These are phyloP conservation scores for Metellina segmentata DNA, from an alignment of 2,888 invertebrate species.

Conservation along the genomic window DNA sequence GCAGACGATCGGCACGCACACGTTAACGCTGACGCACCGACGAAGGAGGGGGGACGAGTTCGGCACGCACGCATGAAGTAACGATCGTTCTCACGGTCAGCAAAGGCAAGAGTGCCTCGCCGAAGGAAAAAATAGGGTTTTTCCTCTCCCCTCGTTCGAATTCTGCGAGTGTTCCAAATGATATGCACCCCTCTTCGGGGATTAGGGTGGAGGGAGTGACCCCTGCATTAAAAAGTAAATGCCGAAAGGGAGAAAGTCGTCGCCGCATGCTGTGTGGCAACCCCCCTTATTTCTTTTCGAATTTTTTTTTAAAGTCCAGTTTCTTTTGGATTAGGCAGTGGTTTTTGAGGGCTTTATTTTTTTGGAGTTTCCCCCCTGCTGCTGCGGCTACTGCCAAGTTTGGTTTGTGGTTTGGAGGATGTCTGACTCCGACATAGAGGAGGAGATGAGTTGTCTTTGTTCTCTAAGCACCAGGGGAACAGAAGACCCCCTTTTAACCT, in stretches of 20 bases:
- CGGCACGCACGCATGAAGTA: slow-evolving; percentile 72
- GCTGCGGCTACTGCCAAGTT: no score
- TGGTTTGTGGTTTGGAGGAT: no score
- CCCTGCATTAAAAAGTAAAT: slow-evolving; percentile 24
- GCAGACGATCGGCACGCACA: slow-evolving; percentile 30
- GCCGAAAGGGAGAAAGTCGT: neutral
- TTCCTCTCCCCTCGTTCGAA: slow-evolving; percentile 1
- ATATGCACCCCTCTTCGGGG: slow-evolving; percentile 70
- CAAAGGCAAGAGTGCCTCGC: neutral
- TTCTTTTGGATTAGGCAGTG: no score
- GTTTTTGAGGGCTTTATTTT: no score
- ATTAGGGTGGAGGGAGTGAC: slow-evolving; percentile 60
- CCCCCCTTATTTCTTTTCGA: no score
- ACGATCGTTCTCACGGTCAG: slow-evolving; percentile 74
- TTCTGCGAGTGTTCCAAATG: slow-evolving; percentile 48
- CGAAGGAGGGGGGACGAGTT: slow-evolving; percentile 10
- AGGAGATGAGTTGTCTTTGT: no score
- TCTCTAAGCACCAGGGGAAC: no score
- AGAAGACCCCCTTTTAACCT: no score
- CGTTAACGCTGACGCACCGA: slow-evolving; percentile 21
- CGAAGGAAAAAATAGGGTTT: slow-evolving; percentile 15
- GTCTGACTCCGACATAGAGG: no score
- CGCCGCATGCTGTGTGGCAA: neutral
- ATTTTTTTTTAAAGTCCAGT: no score
- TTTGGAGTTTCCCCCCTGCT: no score